Base-by-base conservation (phyloP, 2,113 vertebrate species). In the Xenus cinereus region DNA sequence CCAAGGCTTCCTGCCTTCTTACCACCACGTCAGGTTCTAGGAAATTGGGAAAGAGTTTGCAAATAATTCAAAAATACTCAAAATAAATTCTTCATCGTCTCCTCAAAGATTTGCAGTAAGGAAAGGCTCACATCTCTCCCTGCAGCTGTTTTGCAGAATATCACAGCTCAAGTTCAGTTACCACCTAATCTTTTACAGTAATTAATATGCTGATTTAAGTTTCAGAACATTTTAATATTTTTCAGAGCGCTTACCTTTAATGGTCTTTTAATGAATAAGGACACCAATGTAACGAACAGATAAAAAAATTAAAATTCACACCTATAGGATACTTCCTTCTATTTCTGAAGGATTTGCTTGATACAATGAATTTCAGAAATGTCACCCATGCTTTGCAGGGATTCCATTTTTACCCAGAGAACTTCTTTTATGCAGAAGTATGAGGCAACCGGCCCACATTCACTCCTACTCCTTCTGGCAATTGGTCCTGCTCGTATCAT, bases 1-100 rank as follows among this genome's bases (percentile, higher is more conserved):
- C 98, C 97, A 99, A 46, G 20, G 98, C 99, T 93, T 99, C 99
- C 63, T 99, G 98, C 33, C 98, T 98, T 81, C 96, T 98, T 5
- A 98, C 98, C 84, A 99, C 98, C 5, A 86, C 28, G 0, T 93
- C 96, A 4, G 98, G 98, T 51, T 99, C 99, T 99, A 94, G 50
- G 66, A 86, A 37, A 64, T 32, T 8, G 14, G 10, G 64, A 85
- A 78, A 85, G 57, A 72, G 43, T 74, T 78, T 63, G 41, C 51
- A 95, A 43, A 43, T 43, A 43, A 15, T 43, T 43, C 41, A 43
- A 56, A 76, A 74, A 27, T 33, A 37, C 26, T 77, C 19, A 48
- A n/a, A 82, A 75, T 30, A 12, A 90, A 75, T 60, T 78, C 46
- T 9, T 68, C 26, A 53, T 26, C 8, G 13, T n/a, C 3, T 33